These are phyloP conservation scores for Chitala chitala DNA, from an alignment of 2,113 vertebrate genomes.

Conservation along the genomic window DNA sequence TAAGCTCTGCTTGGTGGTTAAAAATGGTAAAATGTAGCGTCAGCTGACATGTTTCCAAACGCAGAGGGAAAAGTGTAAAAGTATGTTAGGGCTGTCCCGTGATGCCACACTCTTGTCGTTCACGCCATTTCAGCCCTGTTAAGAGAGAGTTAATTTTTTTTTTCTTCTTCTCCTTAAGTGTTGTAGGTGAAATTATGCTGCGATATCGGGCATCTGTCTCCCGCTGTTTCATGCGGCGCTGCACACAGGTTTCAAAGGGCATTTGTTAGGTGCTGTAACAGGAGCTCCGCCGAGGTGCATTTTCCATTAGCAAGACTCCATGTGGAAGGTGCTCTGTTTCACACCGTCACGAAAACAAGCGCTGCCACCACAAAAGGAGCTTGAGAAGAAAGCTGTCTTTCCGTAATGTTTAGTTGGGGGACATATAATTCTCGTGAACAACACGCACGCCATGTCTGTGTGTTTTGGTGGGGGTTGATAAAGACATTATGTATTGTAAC, in stretches of 20 bases:
- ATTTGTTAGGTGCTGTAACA: conserved; percentile 29
- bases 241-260: conserved; percentile 39
- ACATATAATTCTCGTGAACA: not conserved
- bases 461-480: not conserved
- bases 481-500: conserved; percentile 6
- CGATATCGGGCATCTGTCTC: conserved; percentile 44
- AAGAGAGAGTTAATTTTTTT: conserved; percentile 25
- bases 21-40: no score
- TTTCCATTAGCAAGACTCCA: conserved; percentile 37
- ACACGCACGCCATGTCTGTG: not conserved
- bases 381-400: not conserved
- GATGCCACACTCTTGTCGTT: no score
- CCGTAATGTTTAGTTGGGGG: conserved; percentile 9
- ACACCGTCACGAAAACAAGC: conserved; percentile 29
- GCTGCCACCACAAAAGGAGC: conserved; percentile 4
- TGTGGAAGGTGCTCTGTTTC: conserved; percentile 35
- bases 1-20: not conserved
- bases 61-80: no score
- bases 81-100: no score
- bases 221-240: conserved; percentile 41
- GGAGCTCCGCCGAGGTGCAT: conserved; percentile 36
- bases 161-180: not conserved
- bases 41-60: no score
- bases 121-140: not conserved
- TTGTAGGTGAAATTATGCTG: conserved; percentile 36